Evolutionary conservation across 2,113 vertebrate species (phyloP).

Genomic region (Climacteris rufus): DNA sequence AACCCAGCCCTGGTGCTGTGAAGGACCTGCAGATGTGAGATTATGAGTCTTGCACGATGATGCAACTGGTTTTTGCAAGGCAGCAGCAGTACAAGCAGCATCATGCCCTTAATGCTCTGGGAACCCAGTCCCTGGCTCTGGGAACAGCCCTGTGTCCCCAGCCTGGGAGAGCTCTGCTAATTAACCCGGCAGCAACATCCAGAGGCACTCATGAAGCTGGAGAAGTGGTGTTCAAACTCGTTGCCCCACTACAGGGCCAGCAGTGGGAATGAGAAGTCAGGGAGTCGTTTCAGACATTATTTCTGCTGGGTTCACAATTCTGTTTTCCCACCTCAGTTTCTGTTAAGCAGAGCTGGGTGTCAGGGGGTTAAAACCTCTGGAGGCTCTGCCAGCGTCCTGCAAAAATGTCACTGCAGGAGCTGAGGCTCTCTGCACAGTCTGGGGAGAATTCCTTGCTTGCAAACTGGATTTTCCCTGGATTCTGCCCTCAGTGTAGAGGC

Average conservation of each 20-base stretch:
- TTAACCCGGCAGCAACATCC: neutral
- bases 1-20: neutral
- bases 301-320: neutral
- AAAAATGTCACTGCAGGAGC: neutral
- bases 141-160: conserved; percentile 18
- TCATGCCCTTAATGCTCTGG: conserved; percentile 11
- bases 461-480: neutral
- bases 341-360: neutral
- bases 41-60: neutral
- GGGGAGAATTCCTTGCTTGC: neutral
- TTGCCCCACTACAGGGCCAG: neutral
- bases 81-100: conserved; percentile 41
- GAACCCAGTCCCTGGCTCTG: neutral
- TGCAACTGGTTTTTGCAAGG: conserved; percentile 2
- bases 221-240: neutral
- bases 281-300: accelerated
- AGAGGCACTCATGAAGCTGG: neutral
- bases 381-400: neutral
- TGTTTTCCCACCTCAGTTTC: neutral
- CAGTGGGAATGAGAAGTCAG: neutral
- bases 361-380: neutral
- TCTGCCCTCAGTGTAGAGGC: neutral
- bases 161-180: conserved; percentile 1
- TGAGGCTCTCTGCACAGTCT: neutral
- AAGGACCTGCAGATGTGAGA: neutral